These are phyloP conservation scores for Catocala sponsa DNA, from an alignment of 2,888 invertebrate species.

Conservation along the genomic window DNA sequence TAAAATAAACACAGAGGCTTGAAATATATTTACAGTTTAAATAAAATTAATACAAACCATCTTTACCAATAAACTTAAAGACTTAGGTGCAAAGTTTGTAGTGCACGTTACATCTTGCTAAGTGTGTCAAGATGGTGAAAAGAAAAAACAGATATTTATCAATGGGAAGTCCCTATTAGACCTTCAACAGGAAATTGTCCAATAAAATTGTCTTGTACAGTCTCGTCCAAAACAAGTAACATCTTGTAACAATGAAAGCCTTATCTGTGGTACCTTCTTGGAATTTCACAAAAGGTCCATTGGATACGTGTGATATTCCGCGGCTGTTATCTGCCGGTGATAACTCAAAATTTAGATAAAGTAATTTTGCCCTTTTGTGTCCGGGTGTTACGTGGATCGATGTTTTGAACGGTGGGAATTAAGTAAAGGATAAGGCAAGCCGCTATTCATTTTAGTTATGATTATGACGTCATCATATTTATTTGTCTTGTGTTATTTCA, in stretches of 20 bases:
- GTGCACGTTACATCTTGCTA: conserved; percentile 1
- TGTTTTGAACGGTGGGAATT: conserved; percentile 17
- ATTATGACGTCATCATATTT: conserved; percentile 5
- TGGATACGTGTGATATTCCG: conserved; percentile 61
- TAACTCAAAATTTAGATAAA: conserved; percentile 30
- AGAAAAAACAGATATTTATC: conserved; percentile 10
- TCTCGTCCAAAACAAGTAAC: conserved; percentile 25
- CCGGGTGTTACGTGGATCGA: conserved; percentile 15
- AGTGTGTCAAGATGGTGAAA: conserved; percentile 16
- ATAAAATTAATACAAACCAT: conserved; percentile 12
- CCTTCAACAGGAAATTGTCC: conserved; percentile 19
- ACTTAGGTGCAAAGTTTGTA: conserved; percentile 2
- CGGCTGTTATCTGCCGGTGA: conserved; percentile 51
- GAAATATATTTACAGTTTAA: conserved; percentile 4
- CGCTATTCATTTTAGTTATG: conserved; percentile 1
- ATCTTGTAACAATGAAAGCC: conserved; percentile 42
- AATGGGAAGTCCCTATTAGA: conserved; percentile 24
- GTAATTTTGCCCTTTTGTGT: conserved; percentile 23
- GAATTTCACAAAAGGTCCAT: conserved; percentile 45
- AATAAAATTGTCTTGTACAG: conserved; percentile 37
- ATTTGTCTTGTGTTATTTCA: background rate
- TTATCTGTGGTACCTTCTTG: conserved; percentile 44
- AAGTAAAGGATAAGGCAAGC: conserved; percentile 11
- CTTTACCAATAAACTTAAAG: background rate
- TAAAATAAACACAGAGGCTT: conserved; percentile 21